Conservation (phyloP, 2,113 vertebrate genomes). For the Dasyornis broadbenti region DNA sequence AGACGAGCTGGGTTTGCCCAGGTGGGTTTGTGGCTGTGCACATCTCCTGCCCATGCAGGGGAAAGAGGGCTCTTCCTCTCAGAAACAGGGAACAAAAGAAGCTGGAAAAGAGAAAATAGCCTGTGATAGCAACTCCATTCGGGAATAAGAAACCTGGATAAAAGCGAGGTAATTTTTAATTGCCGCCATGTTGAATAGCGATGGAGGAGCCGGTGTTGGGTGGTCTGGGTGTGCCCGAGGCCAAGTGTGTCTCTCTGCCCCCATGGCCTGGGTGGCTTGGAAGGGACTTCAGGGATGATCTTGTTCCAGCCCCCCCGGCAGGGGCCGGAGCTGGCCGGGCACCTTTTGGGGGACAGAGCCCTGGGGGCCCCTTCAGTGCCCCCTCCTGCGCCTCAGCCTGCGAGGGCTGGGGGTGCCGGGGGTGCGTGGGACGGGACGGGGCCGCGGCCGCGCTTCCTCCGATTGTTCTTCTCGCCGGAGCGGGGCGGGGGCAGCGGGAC, state of each 20-base stretch:
- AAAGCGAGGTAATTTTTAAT: rapidly evolving
- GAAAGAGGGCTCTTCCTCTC: rapidly evolving
- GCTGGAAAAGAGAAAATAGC: too few relatives aligned
- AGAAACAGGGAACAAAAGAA: background rate
- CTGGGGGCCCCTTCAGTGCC: rapidly evolving
- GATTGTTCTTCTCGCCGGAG: background rate
- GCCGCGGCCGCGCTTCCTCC: background rate
- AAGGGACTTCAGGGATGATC: rapidly evolving
- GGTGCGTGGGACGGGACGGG: background rate
- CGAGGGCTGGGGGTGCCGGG: background rate
- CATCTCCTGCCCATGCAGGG: rapidly evolving
- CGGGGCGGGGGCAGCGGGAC: background rate
- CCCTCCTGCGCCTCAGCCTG: background rate
- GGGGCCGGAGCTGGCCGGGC: background rate
- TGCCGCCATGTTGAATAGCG: rapidly evolving
- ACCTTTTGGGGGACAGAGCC: rapidly evolving
- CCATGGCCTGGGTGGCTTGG: rapidly evolving
- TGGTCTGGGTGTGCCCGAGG: background rate
- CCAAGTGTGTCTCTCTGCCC: rapidly evolving
- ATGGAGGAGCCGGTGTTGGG: background rate
- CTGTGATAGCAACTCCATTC: rapidly evolving
- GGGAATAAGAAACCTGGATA: background rate
- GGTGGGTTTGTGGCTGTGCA: rapidly evolving
- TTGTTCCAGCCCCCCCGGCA: background rate
- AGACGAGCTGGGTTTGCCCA: rapidly evolving